Percentiles rank a stretch among this genome's conserved stretches.
phyloP scores from a whole-genome alignment of 2,888 invertebrate species.

The Agrotis clavis region DNA sequence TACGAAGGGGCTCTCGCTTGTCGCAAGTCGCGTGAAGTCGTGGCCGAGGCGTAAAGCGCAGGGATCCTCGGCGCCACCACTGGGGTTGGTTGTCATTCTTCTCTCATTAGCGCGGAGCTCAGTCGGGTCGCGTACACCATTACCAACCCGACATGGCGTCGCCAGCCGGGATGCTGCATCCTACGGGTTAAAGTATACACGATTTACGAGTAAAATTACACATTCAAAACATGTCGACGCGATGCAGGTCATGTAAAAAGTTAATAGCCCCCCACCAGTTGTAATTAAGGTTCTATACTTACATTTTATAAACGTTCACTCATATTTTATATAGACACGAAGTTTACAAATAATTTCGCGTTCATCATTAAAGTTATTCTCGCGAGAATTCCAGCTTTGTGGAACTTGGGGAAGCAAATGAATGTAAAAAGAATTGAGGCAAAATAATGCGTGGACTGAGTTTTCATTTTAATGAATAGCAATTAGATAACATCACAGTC shows the following conservation, averaged over 20 bases:
- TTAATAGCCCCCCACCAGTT: not conserved
- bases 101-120: conserved; percentile 64
- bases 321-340: conserved; percentile 31
- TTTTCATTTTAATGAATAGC: conserved; percentile 29
- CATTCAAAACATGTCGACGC: conserved; percentile 31
- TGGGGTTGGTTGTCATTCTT: conserved; percentile 49
- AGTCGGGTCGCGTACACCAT: conserved; percentile 62
- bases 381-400: conserved; percentile 22
- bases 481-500: not conserved
- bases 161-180: conserved; percentile 50
- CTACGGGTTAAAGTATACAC: conserved; percentile 38
- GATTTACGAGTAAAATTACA: conserved; percentile 36
- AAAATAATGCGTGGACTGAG: conserved; percentile 25
- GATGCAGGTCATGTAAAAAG: conserved; percentile 37
- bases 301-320: conserved; percentile 18
- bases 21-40: not conserved
- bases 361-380: conserved; percentile 51
- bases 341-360: conserved; percentile 41
- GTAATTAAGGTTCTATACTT: conserved; percentile 4
- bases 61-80: conserved; percentile 52
- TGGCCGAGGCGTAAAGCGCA: conserved; percentile 3
- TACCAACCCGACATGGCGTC: conserved; percentile 58
- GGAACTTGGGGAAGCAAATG: conserved; percentile 34
- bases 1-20: too few relatives aligned
- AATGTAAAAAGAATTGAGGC: conserved; percentile 39